Evolutionary conservation across 2,888 invertebrate species (phyloP), one percentile per base, ranked within the genome.

Genomic region (Belgica antarctica): DNA sequence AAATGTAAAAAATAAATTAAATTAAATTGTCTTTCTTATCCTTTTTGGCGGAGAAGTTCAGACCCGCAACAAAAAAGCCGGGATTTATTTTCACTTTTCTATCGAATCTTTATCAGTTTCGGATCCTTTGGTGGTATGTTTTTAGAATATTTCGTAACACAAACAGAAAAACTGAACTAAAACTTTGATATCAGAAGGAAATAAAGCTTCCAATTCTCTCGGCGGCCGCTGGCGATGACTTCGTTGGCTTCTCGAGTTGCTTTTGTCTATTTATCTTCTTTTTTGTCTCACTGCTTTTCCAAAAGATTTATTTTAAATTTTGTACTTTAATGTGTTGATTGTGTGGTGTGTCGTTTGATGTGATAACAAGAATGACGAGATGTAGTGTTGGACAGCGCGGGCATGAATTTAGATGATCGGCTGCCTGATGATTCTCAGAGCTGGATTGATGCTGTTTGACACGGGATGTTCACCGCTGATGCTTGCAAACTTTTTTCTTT

Each of bases 261-360:
- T n/a, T n/a, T n/a, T n/a, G n/a, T n/a, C n/a, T n/a, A n/a, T n/a
- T n/a, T n/a, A n/a, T 46, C 17, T 46, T n/a, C 12, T 46, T 5
- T 63, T 22, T 36, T 24, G 8, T 63, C 41, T 5, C 10, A 62
- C 31, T 31, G 7, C 34, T 63, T 36, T 41, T 63, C 7, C 52
- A 52, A 52, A 52, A 52, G 7, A 12, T 28, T 47, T 66, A 27
- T 28, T n/a, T 65, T 52, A 19, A 46, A 10, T 68, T 68, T 68
- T 68, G 68, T 68, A 68, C 68, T 68, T 68, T 68, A 68, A 68
- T 68, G 52, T 68, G 68, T 68, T 68, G 59, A 59, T 59, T 59
- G 59, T 59, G 59, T 52, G 59, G 25, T 59, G 25, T 59, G 41
- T 41, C 31, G 10, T 52, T 52, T 52, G 52, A 52, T 52, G 52